Evolutionary conservation across 2,888 invertebrate species (phyloP).

Genomic region (Coremacera marginata): DNA sequence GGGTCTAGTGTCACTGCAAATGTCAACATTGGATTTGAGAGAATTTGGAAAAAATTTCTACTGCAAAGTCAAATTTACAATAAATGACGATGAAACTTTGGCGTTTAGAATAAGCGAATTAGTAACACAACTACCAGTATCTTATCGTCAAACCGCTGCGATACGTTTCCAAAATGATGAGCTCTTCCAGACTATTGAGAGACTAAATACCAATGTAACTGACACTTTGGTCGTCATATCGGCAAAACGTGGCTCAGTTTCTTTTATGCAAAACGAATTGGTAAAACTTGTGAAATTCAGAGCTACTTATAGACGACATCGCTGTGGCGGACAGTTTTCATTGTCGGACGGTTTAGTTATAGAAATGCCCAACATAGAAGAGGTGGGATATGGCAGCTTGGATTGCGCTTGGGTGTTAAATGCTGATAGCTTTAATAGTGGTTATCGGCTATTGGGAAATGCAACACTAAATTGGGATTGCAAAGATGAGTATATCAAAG

Average conservation of each 20-base stretch:
- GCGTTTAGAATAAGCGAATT: constrained; percentile 51
- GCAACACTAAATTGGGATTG: constrained; percentile 73
- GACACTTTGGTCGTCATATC: constrained; percentile 48
- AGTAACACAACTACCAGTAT: background rate
- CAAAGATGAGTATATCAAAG: constrained; percentile 71
- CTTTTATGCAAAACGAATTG: constrained; percentile 47
- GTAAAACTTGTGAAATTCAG: constrained; percentile 52
- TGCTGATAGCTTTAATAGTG: background rate
- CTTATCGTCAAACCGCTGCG: constrained; percentile 20
- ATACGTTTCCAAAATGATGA: constrained; percentile 46
- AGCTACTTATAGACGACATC: constrained; percentile 74
- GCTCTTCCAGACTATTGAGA: background rate
- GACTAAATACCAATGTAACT: constrained; percentile 45
- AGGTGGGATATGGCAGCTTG: constrained; percentile 62
- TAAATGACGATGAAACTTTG: constrained; percentile 52
- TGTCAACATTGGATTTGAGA: background rate
- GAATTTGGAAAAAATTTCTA: constrained; percentile 46
- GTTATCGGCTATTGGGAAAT: constrained; percentile 66
- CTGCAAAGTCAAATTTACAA: constrained; percentile 52
- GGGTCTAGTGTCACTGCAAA: constrained; percentile 60
- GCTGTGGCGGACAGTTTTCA: constrained; percentile 77
- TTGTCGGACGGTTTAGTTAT: constrained; percentile 60
- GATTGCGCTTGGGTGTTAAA: constrained; percentile 82
- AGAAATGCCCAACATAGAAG: constrained; percentile 62
- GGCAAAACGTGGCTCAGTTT: constrained; percentile 48